A percentile compares a stretch with the other conserved stretches of the same genome.
phyloP scores from a whole-genome alignment of 2,888 invertebrate species.

The Anoplius nigerrimus region DNA sequence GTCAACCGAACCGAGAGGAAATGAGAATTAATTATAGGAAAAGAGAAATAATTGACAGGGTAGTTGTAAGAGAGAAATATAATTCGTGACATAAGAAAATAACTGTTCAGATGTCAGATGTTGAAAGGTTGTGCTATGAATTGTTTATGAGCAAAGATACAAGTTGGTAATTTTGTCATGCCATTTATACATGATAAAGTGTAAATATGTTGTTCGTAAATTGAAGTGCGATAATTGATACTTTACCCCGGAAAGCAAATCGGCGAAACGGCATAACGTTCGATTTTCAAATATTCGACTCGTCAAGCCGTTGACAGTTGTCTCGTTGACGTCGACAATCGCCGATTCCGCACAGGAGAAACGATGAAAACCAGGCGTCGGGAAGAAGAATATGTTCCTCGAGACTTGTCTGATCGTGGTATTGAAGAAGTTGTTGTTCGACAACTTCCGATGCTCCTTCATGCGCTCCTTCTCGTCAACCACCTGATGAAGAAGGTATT shows the following conservation, averaged over 20 bases:
- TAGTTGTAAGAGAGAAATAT: too few species aligned
- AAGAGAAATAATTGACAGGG: too few species aligned
- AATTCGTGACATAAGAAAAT: too few species aligned
- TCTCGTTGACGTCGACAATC: conserved; percentile 38
- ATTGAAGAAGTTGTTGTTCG: conserved; percentile 78
- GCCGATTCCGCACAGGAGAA: conserved; percentile 51
- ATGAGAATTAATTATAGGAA: conserved; percentile 39
- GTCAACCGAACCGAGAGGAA: too few species aligned
- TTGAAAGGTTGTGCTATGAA: too few species aligned
- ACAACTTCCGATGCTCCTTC: conserved; percentile 77
- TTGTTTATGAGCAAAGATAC: too few species aligned
- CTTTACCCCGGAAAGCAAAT: conserved; percentile 22
- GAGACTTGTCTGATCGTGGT: conserved; percentile 79
- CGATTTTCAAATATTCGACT: conserved; percentile 34
- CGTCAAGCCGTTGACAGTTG: conserved; percentile 25
- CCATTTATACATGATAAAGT: too few species aligned
- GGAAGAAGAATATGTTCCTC: conserved; percentile 79
- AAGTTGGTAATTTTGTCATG: too few species aligned
- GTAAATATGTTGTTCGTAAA: conserved; percentile 29
- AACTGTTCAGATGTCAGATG: too few species aligned
- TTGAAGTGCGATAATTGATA: not conserved
- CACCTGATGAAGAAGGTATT: conserved; percentile 31
- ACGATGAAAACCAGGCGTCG: conserved; percentile 77
- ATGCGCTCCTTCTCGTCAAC: conserved; percentile 64
- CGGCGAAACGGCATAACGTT: conserved; percentile 47